Conservation (phyloP, 2,888 invertebrate genomes). For the Zaprionus obscuricornis region DNA sequence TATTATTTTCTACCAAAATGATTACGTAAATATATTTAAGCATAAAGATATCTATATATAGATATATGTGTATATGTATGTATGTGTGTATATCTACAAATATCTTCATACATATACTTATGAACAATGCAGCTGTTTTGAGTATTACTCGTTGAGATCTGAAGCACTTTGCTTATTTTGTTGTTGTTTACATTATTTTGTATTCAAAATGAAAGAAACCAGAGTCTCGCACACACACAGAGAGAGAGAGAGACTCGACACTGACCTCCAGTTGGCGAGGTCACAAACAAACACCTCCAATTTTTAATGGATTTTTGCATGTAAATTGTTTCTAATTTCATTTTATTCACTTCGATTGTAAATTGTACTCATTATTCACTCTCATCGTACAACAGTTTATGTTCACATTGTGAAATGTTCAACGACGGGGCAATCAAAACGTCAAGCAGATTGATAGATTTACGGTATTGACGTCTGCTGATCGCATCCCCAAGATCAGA, state of each 20-base stretch:
- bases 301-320: constrained; percentile 47
- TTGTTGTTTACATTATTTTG: constrained; percentile 1
- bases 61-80: too few species aligned
- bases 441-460: constrained; percentile 65
- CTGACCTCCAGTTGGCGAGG: constrained; percentile 62
- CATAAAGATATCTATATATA: too few species aligned
- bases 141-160: constrained; percentile 15
- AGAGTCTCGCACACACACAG: too few species aligned
- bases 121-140: background rate
- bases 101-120: constrained; percentile 24
- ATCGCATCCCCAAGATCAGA: constrained; percentile 34
- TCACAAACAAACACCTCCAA: constrained; percentile 38
- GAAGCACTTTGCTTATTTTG: constrained; percentile 22
- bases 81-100: too few species aligned
- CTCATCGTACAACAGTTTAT: constrained; percentile 6
- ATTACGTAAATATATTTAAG: too few species aligned
- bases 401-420: constrained; percentile 31
- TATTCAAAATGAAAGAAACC: background rate
- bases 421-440: constrained; percentile 59
- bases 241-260: too few species aligned
- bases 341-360: constrained; percentile 9
- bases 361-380: background rate
- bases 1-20: too few species aligned
- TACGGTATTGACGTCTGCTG: too few species aligned
- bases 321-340: constrained; percentile 58